These are phyloP conservation scores for Epistrophella euchroma DNA, from an alignment of 2,888 invertebrate species.

Conservation along the genomic window DNA sequence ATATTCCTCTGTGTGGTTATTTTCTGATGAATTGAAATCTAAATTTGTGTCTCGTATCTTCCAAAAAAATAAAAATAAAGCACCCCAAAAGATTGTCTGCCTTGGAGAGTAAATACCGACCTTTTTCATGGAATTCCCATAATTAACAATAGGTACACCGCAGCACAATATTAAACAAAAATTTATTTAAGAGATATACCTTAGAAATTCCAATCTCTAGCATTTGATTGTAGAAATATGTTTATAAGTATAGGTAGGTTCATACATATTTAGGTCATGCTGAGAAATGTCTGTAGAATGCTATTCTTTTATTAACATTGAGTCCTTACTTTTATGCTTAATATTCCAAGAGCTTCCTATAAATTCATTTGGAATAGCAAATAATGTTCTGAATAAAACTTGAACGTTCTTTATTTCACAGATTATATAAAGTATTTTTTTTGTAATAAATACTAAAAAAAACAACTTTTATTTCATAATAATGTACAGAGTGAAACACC, in stretches of 20 bases:
- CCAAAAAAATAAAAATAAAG: not conserved
- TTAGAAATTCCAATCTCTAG: not conserved
- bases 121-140: not conserved
- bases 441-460: no score
- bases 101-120: not conserved
- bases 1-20: no score
- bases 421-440: no score
- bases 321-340: not conserved
- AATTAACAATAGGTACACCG: not conserved
- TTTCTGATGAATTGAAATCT: not conserved
- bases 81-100: not conserved
- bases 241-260: not conserved
- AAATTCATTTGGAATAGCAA: not conserved
- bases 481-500: no score
- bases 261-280: not conserved
- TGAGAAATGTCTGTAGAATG: not conserved
- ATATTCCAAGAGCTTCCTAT: not conserved
- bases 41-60: not conserved
- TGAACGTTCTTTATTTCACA: no score
- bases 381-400: not conserved
- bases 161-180: not conserved
- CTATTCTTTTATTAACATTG: no score
- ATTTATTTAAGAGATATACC: not conserved
- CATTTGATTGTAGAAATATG: not conserved
- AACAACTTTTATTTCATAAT: no score